Base-by-base conservation (phyloP, 2,113 vertebrate species). In the Acinonyx jubatus region DNA sequence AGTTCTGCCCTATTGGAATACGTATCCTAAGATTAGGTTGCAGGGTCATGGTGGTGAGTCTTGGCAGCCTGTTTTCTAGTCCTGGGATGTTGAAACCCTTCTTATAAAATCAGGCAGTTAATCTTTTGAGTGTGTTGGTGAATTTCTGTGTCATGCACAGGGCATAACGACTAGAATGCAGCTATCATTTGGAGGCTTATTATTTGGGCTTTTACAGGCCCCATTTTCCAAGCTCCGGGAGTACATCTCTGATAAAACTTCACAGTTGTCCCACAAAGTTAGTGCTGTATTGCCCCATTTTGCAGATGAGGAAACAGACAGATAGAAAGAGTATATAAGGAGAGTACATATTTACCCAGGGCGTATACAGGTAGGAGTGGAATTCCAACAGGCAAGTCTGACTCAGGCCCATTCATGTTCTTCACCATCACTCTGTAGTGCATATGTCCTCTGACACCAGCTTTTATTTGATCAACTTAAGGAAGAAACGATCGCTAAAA, bases 381-480 rank as follows among this genome's bases (percentile, higher is more conserved):
- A 74, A 41, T 36, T 52, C 50, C 63, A 3, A 61, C 7, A 5
- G 8, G 14, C 33, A 33, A 11, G 1, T n/a, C 36, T 33, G 48
- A 71, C 38, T 27, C 7, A 48, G 31, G 38, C 10, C 18, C 31
- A 0, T 31, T 29, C 7, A 0, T 7, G 11, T 18, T 66, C 80
- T 5, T 81, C 19, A 2, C 11, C 66, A 4, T 29, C 4, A 2
- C 52, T 61, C 45, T 23, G 0, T 5, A n/a, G 57, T 61, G 6
- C 50, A 55, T 18, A 6, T 48, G 14, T 45, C 48, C 38, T 50
- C 27, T 2, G 29, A 25, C 41, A 38, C 61, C 50, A 50, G 7
- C 83, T 41, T 89, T 55, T n/a, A 27, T 27, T 33, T 66, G 50
- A n/a, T 45, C 18, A 13, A 4, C 23, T 74, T 21, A 41, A 7